Base-by-base conservation (phyloP, 2,113 vertebrate species). In the Gasterosteus nipponicus region DNA sequence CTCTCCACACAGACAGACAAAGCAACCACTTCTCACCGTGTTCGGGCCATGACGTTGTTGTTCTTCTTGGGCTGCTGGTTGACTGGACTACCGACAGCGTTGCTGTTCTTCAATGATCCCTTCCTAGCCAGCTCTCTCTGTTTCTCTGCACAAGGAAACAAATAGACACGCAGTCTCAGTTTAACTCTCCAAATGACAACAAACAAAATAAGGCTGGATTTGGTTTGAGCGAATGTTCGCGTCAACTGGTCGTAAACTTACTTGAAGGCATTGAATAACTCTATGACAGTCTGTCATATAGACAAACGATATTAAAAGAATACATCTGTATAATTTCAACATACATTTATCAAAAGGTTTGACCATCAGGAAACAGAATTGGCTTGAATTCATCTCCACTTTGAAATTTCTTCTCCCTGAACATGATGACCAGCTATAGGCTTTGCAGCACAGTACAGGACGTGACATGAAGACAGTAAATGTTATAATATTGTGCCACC, bases 31-130 rank as follows among this genome's bases (percentile, higher is more conserved):
- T 82, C 86, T 90, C 91, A 99, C 98, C 98, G 96, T 93, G 98
- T 99, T 81, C 98, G 93, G 87, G 97, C 97, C 97, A 99, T 99
- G 80, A 99, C 96, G 0, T 97, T 99, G 93, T 97, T 99, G 93
- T 97, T 99, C 94, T 99, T 99, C 95, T 99, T 99, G 76, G 98
- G 98, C 85, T 99, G 98, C 85, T 99, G 98, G 89, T 97, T 98
- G 80, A 99, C 97, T 0, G 98, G 98, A 89, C 98, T 99, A 63
- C 96, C 97, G 80, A 95, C 91, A 31, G 87, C 93, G 86, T 93
- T 98, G 81, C 95, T 89, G 0, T 97, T 99, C 94, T 99, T 99
- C 94, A 99, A 88, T 0, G 98, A 99, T 0, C 97, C 97, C 92
- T 99, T 99, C 79, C 95, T 95, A 80, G 95, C 97, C 90, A 98